Evolutionary conservation across 2,888 invertebrate genomes (phyloP), one percentile per base, ranked within the genome.

Genomic region (Pheosia tremula): DNA sequence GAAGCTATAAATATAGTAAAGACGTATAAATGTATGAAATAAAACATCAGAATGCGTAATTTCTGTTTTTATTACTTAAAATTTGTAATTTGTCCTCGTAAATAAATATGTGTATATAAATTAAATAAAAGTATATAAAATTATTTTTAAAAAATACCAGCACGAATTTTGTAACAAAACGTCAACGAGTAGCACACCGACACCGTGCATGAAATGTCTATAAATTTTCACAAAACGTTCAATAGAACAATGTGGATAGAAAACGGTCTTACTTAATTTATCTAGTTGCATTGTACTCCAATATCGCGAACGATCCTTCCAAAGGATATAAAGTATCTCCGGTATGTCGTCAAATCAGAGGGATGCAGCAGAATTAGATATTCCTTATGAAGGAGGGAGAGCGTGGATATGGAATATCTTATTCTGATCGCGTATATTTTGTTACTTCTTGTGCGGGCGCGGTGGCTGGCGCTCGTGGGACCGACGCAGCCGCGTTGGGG

Each of bases 401-500:
- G 53, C 24, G 24, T 56, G 13, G 39, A 49, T 63, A 57, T 64
- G 71, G 71, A 75, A 69, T 69, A 71, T 52, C 70, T 24, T 61
- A 60, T 62, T 69, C 63, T 53, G 37, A 57, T 57, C 53, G 53
- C 58, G 13, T 13, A 5, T 43, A 24, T 13, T 50, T 1, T 43
- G 60, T 80, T 79, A 85, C 73, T 88, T 88, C 66, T 85, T 88
- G 41, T 70, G 65, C 5, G 65, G 10, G 6, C 83, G 81, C 36
- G 52, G 61, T 3, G 63, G 64, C 39, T 64, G 75, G 13, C 87
- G 84, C 39, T 88, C 89, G 59, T 84, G 79, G 0, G 82, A 74
- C 6, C 86, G 84, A 7, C 89, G 88, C 56, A 92, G 75, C 37
- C 91, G 83, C 56, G 89, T 91, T 0, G 92, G 92, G 0, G 84